Evolutionary conservation across 1,140 invertebrate genomes (phyloP), one percentile per base, ranked within the genome.

Genomic region (Cydia amplana): DNA sequence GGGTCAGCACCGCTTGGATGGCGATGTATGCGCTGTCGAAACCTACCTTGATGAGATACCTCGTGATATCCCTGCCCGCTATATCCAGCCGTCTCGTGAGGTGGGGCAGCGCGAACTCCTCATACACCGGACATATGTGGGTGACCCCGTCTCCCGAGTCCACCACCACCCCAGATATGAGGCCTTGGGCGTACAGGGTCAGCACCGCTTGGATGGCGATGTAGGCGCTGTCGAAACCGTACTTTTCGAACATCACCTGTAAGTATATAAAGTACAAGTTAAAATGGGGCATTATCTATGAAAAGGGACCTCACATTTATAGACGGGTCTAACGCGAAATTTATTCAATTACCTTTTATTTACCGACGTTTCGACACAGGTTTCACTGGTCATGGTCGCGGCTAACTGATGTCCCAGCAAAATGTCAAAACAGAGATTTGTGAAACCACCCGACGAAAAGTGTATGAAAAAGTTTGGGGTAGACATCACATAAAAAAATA

Each of bases 111-210:
- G 99, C 97, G 91, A 96, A 99, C 80, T 99, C 99, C 90, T 99
- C 98, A 89, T 98, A 99, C 14, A 99, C 99, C 0, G 99, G 99
- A 93, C 99, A 99, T 81, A 99, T 99, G 88, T 99, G 99, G 7
- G 99, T 99, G 0, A 99, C 99, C 75, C 99, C 99, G 93, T 99
- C 99, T 1, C 99, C 96, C 2, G 98, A 99, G 93, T 99, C 99
- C 1, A 99, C 98, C 0, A 99, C 99, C 12, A 99, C 98, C 60
- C 99, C 99, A 65, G 98, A 99, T 20, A 99, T 95, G 1, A 99
- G 94, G 78, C 98, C 99, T 95, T 99, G 99, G 76, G 99, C 99
- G 91, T 99, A 99, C 36, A 99, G 93, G 1, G 99, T 99, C 25
- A 99, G 93, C 65, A 99, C 99, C 49, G 99, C 99, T 93, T 99